Evolutionary conservation across 2,888 invertebrate species (phyloP).

Genomic region (Drosophila mettleri): DNA sequence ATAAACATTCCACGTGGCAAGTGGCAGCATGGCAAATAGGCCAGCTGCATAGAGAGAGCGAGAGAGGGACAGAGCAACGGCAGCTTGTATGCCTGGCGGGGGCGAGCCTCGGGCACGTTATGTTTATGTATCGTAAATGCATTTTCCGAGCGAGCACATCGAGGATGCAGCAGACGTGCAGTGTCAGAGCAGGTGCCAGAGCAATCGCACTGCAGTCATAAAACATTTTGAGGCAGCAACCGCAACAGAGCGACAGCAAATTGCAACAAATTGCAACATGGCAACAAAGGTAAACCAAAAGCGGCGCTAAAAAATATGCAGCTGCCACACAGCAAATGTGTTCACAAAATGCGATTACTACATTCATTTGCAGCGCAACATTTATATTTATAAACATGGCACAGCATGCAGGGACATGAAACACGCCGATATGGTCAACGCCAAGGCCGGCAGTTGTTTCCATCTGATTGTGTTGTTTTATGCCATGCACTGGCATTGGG

Average conservation of each 20-base stretch:
- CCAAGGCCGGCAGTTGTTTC: conserved; percentile 25
- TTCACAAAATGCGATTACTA: conserved; percentile 54
- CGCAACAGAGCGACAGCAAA: conserved; percentile 61
- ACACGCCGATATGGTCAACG: conserved; percentile 38
- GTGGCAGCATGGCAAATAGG: conserved; percentile 32
- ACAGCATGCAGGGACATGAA: conserved; percentile 25
- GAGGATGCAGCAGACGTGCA: conserved; percentile 13
- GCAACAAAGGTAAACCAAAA: conserved; percentile 25
- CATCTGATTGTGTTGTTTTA: conserved; percentile 63
- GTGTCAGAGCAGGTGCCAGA: conserved; percentile 17
- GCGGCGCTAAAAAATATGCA: conserved; percentile 29
- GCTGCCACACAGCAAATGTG: conserved; percentile 39
- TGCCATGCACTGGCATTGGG: conserved; percentile 45
- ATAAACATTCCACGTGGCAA: conserved; percentile 59
- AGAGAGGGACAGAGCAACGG: too few species aligned
- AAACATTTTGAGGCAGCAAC: conserved; percentile 67
- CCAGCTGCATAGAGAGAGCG: too few species aligned
- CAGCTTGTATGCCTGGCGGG: conserved; percentile 13
- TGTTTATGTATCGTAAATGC: conserved; percentile 77
- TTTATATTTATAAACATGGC: conserved; percentile 65
- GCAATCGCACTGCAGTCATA: conserved; percentile 64
- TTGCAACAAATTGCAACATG: conserved; percentile 73
- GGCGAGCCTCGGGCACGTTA: conserved; percentile 55
- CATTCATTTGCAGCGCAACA: conserved; percentile 50
- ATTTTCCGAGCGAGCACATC: conserved; percentile 43